Conservation (phyloP, 2,113 vertebrate genomes). For the Pterocles burchelli region DNA sequence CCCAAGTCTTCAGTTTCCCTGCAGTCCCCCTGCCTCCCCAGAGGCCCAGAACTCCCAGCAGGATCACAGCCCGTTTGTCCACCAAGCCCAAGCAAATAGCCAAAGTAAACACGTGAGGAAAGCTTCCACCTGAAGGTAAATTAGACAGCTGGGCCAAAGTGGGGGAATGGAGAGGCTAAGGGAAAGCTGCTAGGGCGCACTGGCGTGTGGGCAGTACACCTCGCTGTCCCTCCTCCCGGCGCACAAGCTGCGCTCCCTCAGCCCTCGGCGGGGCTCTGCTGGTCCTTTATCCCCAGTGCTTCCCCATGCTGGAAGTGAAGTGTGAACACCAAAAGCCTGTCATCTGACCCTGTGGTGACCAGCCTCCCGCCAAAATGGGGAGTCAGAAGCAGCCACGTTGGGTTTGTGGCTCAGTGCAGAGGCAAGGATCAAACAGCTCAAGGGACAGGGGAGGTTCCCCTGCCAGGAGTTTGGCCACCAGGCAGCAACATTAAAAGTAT, state of each 20-base stretch:
- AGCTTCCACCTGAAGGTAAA: not conserved
- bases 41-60: too few species aligned
- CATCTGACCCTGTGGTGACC: rapidly evolving
- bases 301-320: rapidly evolving
- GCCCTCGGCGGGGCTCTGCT: rapidly evolving
- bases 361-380: rapidly evolving
- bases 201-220: rapidly evolving
- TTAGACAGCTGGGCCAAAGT: too few species aligned
- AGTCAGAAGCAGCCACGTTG: rapidly evolving
- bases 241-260: not conserved
- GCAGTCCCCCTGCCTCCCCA: too few species aligned
- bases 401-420: not conserved
- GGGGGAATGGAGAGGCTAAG: not conserved
- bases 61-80: rapidly evolving
- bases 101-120: not conserved
- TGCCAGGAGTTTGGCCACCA: too few species aligned
- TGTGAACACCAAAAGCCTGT: rapidly evolving
- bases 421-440: not conserved
- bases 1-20: not conserved
- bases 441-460: too few species aligned
- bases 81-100: rapidly evolving
- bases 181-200: too few species aligned
- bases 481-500: not conserved
- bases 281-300: not conserved
- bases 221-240: rapidly evolving